A percentile compares a stretch with the other conserved stretches of the same genome.
phyloP scores from a whole-genome alignment of 2,888 invertebrate genomes.

The Ophonus ardosiacus region DNA sequence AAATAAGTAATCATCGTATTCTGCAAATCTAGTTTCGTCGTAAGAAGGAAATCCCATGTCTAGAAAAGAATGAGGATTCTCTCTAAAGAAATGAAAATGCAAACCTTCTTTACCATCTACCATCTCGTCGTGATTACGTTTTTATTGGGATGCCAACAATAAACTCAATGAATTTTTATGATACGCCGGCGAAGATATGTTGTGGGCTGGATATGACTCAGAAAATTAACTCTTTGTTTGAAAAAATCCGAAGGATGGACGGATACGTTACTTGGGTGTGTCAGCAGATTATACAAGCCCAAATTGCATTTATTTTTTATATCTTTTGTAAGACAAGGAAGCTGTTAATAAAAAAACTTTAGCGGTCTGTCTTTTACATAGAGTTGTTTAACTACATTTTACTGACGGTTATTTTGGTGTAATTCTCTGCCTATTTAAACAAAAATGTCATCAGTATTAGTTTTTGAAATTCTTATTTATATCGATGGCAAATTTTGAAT shows the following conservation, averaged over 20 bases:
- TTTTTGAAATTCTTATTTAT: too few species aligned
- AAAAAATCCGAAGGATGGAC: background rate
- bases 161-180: slow-evolving; percentile 9
- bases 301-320: background rate
- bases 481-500: too few species aligned
- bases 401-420: too few species aligned
- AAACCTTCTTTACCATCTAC: background rate
- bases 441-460: too few species aligned
- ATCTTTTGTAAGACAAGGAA: too few species aligned
- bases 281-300: background rate
- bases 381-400: too few species aligned
- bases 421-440: too few species aligned
- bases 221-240: slow-evolving; percentile 14
- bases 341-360: too few species aligned
- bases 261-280: background rate
- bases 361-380: too few species aligned
- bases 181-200: background rate
- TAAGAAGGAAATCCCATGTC: background rate
- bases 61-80: background rate
- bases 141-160: slow-evolving; percentile 3
- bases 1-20: too few species aligned
- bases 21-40: background rate
- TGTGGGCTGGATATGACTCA: slow-evolving; percentile 14
- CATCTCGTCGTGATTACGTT: background rate
- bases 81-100: slow-evolving; percentile 15